Evolutionary conservation across 1,140 invertebrate species (phyloP).

Genomic region (Panagrolaimus sp.): DNA sequence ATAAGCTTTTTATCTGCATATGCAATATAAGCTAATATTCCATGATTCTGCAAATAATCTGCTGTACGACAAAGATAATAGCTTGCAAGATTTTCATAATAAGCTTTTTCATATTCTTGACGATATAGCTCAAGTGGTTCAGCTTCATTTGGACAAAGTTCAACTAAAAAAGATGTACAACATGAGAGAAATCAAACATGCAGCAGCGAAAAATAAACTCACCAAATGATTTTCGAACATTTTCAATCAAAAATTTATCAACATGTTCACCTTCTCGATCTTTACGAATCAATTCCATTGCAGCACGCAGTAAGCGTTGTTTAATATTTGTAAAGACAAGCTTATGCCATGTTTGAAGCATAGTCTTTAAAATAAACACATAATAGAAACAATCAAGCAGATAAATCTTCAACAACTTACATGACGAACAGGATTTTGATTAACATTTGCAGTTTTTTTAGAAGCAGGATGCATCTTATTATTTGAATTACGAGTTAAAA

Average conservation of each 20-base stretch:
- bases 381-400: conserved; percentile 1
- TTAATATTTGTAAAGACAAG: conserved; percentile 35
- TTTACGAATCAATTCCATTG: conserved; percentile 38
- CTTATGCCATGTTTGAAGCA: conserved; percentile 34
- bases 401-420: too few species aligned
- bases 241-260: conserved; percentile 32
- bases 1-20: conserved; percentile 89
- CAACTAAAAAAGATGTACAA: neutral
- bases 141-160: conserved; percentile 1
- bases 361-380: conserved; percentile 24
- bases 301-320: conserved; percentile 27
- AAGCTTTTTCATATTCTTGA: conserved; percentile 35
- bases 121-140: conserved; percentile 32
- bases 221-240: conserved; percentile 44
- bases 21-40: conserved; percentile 91
- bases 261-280: conserved; percentile 40
- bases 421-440: too few species aligned
- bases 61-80: conserved; percentile 9
- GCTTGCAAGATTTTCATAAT: conserved; percentile 17
- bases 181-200: neutral
- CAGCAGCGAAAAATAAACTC: neutral
- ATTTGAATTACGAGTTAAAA: conserved; percentile 3
- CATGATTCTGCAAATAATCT: conserved; percentile 72
- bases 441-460: too few species aligned
- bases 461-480: neutral